Evolutionary conservation across 53 echinoderm and acorn worm genomes (phyloP), one percentile per base, ranked within the genome.

Genomic region (Paracentrotus lividus): DNA sequence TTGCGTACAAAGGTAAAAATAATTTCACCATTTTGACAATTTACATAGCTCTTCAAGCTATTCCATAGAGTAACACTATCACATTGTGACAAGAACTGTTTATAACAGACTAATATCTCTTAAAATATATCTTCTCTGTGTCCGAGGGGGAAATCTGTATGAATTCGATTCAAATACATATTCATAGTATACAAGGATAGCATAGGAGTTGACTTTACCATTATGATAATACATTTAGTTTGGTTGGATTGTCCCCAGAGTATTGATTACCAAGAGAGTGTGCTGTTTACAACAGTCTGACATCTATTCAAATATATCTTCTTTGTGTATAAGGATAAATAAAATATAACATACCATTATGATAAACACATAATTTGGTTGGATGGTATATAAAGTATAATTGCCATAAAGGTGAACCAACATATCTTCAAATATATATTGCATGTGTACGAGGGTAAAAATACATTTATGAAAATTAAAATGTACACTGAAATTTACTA

Each of bases 361-460:
- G n/a, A n/a, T n/a, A n/a, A n/a, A n/a, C n/a, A n/a, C n/a, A n/a
- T n/a, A n/a, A n/a, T n/a, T n/a, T n/a, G n/a, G n/a, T n/a, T n/a
- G n/a, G n/a, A n/a, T n/a, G n/a, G n/a, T n/a, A n/a, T n/a, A n/a
- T n/a, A n/a, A n/a, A n/a, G n/a, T n/a, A n/a, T n/a, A n/a, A n/a
- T n/a, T n/a, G n/a, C n/a, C n/a, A n/a, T n/a, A n/a, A n/a, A n/a
- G n/a, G n/a, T n/a, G n/a, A n/a, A n/a, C n/a, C n/a, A n/a, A n/a
- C n/a, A n/a, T n/a, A n/a, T n/a, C 10, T 60, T 60, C 60, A 60
- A n/a, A 60, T 69, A 69, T 69, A 69, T 69, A 34, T 69, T 36
- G 10, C 5, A 9, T 69, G 36, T 34, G 33, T n/a, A 69, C 78
- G 6, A n/a, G 26, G 78, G 44, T 78, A 26, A 47, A n/a, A 47